phyloP scores from a whole-genome alignment of 1,140 invertebrate genomes.

The Eurosta solidaginis region DNA sequence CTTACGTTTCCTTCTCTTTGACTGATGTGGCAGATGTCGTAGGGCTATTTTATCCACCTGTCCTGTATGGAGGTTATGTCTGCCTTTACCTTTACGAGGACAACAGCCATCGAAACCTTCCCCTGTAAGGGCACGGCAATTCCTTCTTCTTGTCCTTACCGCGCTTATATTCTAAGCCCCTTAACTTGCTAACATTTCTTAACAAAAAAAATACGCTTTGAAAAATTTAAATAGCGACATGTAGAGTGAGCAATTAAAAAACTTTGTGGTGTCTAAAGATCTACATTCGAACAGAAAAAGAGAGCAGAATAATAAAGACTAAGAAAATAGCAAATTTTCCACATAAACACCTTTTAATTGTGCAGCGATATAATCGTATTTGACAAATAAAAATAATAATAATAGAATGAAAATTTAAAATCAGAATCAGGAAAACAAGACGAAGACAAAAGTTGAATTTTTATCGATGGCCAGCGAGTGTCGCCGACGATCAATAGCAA shows the following conservation, averaged over 20 bases:
- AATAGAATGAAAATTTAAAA: too few species aligned
- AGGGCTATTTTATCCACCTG: too few species aligned
- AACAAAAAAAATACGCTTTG: too few species aligned
- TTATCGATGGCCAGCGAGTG: background rate
- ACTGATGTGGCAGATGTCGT: too few species aligned
- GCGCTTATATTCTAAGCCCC: too few species aligned
- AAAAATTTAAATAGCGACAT: background rate
- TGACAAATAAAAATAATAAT: background rate
- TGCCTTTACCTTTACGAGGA: too few species aligned
- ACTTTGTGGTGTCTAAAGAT: background rate
- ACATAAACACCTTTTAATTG: background rate
- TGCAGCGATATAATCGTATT: background rate
- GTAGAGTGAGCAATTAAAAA: background rate
- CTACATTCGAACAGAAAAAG: background rate
- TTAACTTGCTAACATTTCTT: too few species aligned
- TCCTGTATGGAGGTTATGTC: too few species aligned
- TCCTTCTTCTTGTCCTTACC: too few species aligned
- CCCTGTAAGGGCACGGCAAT: too few species aligned
- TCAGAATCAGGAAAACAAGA: conserved; percentile 15
- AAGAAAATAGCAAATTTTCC: background rate
- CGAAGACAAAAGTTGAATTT: background rate
- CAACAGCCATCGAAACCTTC: too few species aligned
- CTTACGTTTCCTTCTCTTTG: too few species aligned
- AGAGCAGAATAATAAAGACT: background rate
- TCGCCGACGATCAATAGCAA: background rate